Evolutionary conservation across 2,888 invertebrate species (phyloP).

Genomic region (Drosophila sordidapex): DNA sequence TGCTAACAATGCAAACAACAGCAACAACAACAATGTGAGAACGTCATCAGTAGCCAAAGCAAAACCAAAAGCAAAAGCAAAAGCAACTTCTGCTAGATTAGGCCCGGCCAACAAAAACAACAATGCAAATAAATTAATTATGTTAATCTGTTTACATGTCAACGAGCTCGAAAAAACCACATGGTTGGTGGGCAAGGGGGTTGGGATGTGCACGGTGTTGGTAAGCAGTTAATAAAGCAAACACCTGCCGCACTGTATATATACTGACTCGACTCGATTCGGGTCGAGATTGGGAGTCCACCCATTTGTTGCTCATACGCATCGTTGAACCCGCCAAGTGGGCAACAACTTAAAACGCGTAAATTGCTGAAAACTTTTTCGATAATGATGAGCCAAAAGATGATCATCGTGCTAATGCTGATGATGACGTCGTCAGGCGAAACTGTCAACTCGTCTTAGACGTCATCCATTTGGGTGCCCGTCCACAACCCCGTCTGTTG

Average conservation of each 20-base stretch:
- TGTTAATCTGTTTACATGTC: slow-evolving; percentile 79
- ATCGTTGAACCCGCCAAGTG: slow-evolving; percentile 46
- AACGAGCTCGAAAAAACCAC: slow-evolving; percentile 46
- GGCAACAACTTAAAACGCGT: slow-evolving; percentile 46
- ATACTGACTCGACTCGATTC: neutral
- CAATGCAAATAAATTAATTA: slow-evolving; percentile 77
- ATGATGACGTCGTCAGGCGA: slow-evolving; percentile 15
- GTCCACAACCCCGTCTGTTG: neutral
- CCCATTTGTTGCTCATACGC: slow-evolving; percentile 58
- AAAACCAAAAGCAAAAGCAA: slow-evolving; percentile 14
- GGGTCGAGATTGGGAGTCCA: slow-evolving; percentile 5
- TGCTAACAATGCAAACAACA: slow-evolving; percentile 38
- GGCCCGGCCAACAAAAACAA: slow-evolving; percentile 27
- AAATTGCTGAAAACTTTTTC: slow-evolving; percentile 52
- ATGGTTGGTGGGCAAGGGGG: neutral
- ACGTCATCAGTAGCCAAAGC: slow-evolving; percentile 36
- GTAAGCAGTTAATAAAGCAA: slow-evolving; percentile 67
- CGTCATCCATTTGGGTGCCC: slow-evolving; percentile 63
- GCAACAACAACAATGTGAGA: slow-evolving; percentile 17
- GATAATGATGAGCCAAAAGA: slow-evolving; percentile 18
- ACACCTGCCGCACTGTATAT: slow-evolving; percentile 65
- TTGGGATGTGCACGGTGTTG: neutral
- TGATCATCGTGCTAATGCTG: slow-evolving; percentile 10
- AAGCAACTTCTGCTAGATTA: slow-evolving; percentile 41
- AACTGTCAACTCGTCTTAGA: slow-evolving; percentile 51